Percentiles rank a stretch among this genome's conserved stretches.
Conservation (phyloP, 2,797 vertebrate genomes). For the Apogon talboti region DNA sequence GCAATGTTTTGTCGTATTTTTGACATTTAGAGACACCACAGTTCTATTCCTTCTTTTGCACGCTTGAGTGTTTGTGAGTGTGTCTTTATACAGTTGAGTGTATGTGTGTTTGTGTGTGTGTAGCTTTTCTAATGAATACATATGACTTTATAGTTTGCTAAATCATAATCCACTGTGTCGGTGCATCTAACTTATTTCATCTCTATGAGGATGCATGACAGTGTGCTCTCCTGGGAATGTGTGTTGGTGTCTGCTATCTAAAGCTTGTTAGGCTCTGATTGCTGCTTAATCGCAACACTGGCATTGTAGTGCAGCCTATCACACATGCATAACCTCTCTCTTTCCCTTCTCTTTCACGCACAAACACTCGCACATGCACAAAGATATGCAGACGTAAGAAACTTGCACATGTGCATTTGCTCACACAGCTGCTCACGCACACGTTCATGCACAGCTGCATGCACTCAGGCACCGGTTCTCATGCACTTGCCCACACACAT, state of each 20-base stretch:
- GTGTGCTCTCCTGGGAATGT: constrained; percentile 28
- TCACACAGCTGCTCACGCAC: constrained; percentile 16
- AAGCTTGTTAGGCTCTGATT: constrained; percentile 69
- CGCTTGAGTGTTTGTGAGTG: constrained; percentile 4
- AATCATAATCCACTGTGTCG: background rate
- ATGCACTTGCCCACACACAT: constrained; percentile 29
- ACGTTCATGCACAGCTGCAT: constrained; percentile 42
- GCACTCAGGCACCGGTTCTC: constrained; percentile 34
- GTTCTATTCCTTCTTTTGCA: background rate
- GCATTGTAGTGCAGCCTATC: constrained; percentile 44
- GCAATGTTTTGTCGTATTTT: constrained; percentile 17
- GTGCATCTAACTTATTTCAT: constrained; percentile 33
- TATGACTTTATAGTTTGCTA: constrained; percentile 1
- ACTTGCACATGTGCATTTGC: constrained; percentile 12
- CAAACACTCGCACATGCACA: constrained; percentile 1
- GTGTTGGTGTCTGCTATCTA: constrained; percentile 45
- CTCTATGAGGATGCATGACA: constrained; percentile 36
- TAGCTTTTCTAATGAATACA: constrained; percentile 16
- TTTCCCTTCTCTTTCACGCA: background rate
- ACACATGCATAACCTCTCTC: constrained; percentile 11
- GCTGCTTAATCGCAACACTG: constrained; percentile 60
- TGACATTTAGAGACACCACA: constrained; percentile 17
- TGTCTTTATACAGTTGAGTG: background rate
- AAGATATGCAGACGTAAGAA: constrained; percentile 14
- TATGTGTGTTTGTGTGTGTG: background rate